phyloP scores from a whole-genome alignment of 2,113 vertebrate species.

The Rhea americana region DNA sequence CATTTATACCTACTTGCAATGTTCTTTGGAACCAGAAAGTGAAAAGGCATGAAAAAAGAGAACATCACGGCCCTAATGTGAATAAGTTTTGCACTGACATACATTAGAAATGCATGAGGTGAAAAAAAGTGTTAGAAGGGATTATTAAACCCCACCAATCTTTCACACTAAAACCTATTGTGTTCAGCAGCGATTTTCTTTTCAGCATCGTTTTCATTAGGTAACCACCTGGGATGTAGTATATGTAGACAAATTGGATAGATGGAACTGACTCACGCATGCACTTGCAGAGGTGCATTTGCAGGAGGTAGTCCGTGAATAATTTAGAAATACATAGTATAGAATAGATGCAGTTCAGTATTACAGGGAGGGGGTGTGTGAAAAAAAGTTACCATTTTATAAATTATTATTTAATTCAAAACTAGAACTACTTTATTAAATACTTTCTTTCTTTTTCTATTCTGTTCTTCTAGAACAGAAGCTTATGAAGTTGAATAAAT shows the following conservation, averaged over 20 bases:
- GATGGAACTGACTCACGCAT: background rate
- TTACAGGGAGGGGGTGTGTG: background rate
- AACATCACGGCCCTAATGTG: rapidly evolving
- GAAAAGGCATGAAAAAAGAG: background rate
- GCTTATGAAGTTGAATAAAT: background rate
- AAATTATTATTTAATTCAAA: background rate
- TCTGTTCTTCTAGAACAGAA: background rate
- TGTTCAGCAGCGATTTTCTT: background rate
- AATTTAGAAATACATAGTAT: background rate
- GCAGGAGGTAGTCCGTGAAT: conserved; percentile 9
- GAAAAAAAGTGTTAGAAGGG: rapidly evolving
- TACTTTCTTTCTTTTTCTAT: background rate
- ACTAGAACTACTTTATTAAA: background rate
- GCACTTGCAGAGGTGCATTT: conserved; percentile 6
- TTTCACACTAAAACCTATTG: background rate
- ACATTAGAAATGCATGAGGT: background rate
- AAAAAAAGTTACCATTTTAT: background rate
- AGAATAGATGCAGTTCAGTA: background rate
- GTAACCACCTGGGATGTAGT: background rate
- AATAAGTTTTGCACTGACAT: background rate
- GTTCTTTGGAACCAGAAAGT: background rate
- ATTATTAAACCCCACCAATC: background rate
- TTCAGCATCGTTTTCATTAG: conserved; percentile 7
- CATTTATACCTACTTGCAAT: rapidly evolving
- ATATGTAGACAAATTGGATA: background rate